Conservation (phyloP, 2,797 vertebrate species). For the Hippoglossus hippoglossus region DNA sequence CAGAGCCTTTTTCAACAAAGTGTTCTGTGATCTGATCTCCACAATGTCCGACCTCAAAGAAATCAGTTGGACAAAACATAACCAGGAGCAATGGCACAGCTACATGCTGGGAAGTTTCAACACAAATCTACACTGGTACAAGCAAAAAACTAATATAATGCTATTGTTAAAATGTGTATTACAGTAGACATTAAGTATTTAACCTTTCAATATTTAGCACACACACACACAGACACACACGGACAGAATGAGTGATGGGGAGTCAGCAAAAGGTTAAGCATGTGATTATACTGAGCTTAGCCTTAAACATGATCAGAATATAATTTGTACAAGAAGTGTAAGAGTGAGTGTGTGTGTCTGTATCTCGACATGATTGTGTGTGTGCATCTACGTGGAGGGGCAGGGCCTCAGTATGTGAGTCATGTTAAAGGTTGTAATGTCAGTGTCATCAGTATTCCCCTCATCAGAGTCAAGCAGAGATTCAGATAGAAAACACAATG, state of each 20-base stretch:
- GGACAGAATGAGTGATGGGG: neutral
- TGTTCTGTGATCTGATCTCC: conserved; percentile 1
- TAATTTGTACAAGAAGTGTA: neutral
- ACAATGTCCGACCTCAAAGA: neutral
- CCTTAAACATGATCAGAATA: conserved; percentile 28
- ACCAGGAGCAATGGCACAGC: neutral
- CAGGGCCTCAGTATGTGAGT: neutral
- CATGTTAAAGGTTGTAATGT: conserved; percentile 1
- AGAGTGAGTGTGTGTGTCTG: neutral
- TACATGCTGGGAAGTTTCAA: neutral
- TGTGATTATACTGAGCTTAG: conserved; percentile 19
- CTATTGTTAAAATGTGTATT: no score
- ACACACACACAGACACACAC: no score
- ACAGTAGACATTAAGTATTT: no score
- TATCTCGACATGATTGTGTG: no score
- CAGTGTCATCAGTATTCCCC: neutral
- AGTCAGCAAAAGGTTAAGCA: conserved; percentile 38
- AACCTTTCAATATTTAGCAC: no score
- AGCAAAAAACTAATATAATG: no score
- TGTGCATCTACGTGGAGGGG: no score
- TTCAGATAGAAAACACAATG: neutral
- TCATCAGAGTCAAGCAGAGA: neutral
- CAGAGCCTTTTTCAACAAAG: conserved; percentile 5
- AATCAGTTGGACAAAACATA: neutral
- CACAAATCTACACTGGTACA: no score